Percentiles rank a stretch among this genome's conserved stretches.
Evolutionary conservation across 2,888 invertebrate genomes (phyloP).

Genomic region (Empis stercorea): DNA sequence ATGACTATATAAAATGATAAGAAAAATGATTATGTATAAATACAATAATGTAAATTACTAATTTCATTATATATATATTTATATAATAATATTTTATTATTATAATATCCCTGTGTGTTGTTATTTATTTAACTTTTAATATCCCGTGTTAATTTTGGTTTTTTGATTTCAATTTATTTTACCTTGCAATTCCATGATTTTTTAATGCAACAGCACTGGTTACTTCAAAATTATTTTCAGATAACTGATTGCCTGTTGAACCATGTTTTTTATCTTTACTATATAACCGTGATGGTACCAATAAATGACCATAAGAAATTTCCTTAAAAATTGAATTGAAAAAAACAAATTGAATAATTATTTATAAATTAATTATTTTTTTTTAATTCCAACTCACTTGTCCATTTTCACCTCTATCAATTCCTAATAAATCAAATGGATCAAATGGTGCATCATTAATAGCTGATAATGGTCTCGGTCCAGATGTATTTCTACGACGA

Average conservation of each 20-base stretch:
- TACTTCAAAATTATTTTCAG: slow-evolving; percentile 33
- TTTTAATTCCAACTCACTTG: slow-evolving; percentile 49
- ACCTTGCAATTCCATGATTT: slow-evolving; percentile 46
- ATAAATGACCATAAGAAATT: slow-evolving; percentile 74
- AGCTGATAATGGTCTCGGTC: slow-evolving; percentile 68
- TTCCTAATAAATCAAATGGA: slow-evolving; percentile 73
- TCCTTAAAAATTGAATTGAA: slow-evolving; percentile 42
- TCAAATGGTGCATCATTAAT: slow-evolving; percentile 70
- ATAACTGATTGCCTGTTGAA: slow-evolving; percentile 19
- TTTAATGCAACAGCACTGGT: slow-evolving; percentile 37
- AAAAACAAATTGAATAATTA: too few species aligned
- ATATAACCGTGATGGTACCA: slow-evolving; percentile 57
- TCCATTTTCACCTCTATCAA: slow-evolving; percentile 68
- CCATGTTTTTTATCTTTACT: slow-evolving; percentile 35
- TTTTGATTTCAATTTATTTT: slow-evolving; percentile 13
- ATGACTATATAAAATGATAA: too few species aligned
- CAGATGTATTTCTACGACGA: slow-evolving; percentile 67
- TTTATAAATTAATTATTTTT: too few species aligned
- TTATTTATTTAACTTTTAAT: too few species aligned
- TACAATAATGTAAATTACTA: too few species aligned
- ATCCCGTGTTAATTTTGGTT: too few species aligned
- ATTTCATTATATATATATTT: too few species aligned
- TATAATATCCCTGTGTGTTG: too few species aligned
- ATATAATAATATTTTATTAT: too few species aligned
- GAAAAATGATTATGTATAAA: too few species aligned